A percentile compares a stretch with the other conserved stretches of the same genome.
Conservation (phyloP, 2,888 invertebrate species). For the Hyposoter dolosus region DNA sequence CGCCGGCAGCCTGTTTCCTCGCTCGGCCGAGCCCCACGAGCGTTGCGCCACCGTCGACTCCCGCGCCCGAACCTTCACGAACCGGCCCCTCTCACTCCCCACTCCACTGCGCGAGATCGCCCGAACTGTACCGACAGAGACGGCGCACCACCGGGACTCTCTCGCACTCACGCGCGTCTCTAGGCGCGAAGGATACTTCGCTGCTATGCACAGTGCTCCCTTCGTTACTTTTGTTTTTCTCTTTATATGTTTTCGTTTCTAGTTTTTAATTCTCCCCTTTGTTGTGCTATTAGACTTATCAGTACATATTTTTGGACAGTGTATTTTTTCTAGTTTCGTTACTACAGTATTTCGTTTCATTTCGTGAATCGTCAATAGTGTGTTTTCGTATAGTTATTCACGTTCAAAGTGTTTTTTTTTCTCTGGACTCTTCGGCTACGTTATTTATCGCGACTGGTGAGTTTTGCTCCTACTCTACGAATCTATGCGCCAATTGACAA, state of each 20-base stretch:
- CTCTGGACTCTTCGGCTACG: background rate
- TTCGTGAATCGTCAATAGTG: background rate
- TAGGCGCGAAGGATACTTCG: conserved; percentile 3
- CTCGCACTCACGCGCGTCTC: background rate
- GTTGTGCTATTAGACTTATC: background rate
- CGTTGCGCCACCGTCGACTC: conserved; percentile 74
- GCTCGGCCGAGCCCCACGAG: conserved; percentile 71
- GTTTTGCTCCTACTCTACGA: too few relatives aligned
- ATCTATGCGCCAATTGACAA: background rate
- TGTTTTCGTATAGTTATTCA: background rate
- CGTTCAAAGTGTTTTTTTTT: background rate
- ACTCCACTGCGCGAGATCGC: conserved; percentile 39
- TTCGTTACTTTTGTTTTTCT: background rate
- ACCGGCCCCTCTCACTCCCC: conserved; percentile 45
- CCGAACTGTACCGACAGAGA: conserved; percentile 6
- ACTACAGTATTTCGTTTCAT: background rate
- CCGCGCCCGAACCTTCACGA: conserved; percentile 67
- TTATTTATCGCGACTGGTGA: background rate
- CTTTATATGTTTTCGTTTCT: background rate
- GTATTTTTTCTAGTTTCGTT: background rate
- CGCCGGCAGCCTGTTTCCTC: conserved; percentile 77
- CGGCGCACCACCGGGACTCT: background rate
- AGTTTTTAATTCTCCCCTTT: background rate
- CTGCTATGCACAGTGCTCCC: conserved; percentile 2
- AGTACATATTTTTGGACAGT: background rate